Evolutionary conservation across 2,888 invertebrate species (phyloP), one percentile per base, ranked within the genome.

Genomic region (Melangyna quadrimaculata): DNA sequence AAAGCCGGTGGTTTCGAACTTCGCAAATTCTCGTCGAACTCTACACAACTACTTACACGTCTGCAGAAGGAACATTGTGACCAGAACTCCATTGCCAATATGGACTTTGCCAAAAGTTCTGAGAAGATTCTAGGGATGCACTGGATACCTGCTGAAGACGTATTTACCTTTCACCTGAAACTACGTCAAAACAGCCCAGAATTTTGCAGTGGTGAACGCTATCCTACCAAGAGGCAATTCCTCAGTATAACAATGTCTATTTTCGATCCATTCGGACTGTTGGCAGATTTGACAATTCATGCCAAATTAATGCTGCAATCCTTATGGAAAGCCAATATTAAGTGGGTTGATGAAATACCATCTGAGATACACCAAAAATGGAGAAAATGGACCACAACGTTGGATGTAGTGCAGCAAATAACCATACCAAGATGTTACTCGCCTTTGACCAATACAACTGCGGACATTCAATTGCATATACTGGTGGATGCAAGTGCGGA

Each of bases 11-110:
- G 73, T 40, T 79, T 79, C 27, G 40, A 51, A 24, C 61, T 57
- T 9, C 32, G 40, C 6, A 67, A 55, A 37, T 79, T 78, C 29
- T 24, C 37, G 7, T 75, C 70, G 1, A 84, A 71, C 37, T 78
- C 74, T 17, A 12, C 40, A 3, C 10, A 8, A 17, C 32, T 69
- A 24, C 32, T 59, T 2, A 24, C 22, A 1, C 10, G 29, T 8
- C 27, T 75, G 4, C 24, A 69, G 9, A 51, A 29, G n/a, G 48
- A 17, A 12, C 19, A 59, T 12, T 0, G 14, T 8, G 57, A 59
- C 22, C n/a, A n/a, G n/a, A 14, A 3, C 4, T 22, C 17, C n/a
- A n/a, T 17, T 9, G 32, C 37, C 27, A 29, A 65, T 8, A 74
- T 61, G 43, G 65, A 55, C 27, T n/a, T 37, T 14, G 19, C 27